These are phyloP conservation scores for Hipposideros armiger DNA, from an alignment of 2,113 vertebrate genomes.

Conservation along the genomic window DNA sequence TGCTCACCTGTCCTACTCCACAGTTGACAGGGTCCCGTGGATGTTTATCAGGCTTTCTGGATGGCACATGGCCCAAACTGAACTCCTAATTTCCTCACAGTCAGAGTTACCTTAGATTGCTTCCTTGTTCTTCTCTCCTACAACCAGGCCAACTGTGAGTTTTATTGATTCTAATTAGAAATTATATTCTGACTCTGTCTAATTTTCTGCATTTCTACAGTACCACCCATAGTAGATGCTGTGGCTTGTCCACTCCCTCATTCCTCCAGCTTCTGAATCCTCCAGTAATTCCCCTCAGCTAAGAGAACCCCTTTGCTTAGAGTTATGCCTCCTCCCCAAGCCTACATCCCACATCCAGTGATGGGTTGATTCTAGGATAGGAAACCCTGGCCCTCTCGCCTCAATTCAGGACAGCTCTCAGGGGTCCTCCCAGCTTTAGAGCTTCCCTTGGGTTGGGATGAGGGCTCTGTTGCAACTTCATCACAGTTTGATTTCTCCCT, in stretches of 20 bases:
- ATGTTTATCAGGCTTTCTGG: neutral
- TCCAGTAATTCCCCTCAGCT: neutral
- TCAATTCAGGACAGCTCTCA: neutral
- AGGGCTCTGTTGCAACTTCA: neutral
- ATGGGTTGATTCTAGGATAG: neutral
- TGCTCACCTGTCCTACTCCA: neutral
- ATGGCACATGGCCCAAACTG: neutral
- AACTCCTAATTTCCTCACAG: neutral
- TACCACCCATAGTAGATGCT: neutral
- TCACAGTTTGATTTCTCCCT: neutral
- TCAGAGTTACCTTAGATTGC: neutral
- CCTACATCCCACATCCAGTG: neutral
- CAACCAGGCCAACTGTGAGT: neutral
- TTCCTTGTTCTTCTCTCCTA: neutral
- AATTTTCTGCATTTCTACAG: neutral
- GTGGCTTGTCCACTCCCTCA: neutral
- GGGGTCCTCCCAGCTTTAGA: neutral
- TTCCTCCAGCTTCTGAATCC: no score
- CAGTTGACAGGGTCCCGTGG: neutral
- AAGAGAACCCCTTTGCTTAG: neutral
- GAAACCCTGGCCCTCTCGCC: neutral
- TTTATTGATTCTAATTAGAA: neutral
- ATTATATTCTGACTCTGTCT: neutral
- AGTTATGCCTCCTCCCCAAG: neutral
- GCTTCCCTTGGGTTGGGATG: neutral